phyloP scores from a whole-genome alignment of 2,113 vertebrate genomes.

The Hippocampus zosterae region DNA sequence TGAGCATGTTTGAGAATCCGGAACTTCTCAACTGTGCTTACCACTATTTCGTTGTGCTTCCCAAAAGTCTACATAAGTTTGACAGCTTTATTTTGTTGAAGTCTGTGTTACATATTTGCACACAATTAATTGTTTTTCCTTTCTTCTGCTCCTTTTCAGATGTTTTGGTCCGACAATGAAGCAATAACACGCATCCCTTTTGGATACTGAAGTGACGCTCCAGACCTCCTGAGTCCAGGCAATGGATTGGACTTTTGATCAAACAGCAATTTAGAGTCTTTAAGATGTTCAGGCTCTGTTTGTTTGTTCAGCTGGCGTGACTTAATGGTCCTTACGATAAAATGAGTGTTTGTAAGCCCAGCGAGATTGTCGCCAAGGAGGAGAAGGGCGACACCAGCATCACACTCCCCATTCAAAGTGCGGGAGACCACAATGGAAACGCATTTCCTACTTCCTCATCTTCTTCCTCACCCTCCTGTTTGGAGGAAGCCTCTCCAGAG shows the following conservation, averaged over 20 bases:
- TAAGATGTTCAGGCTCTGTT: background rate
- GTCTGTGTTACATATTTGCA: background rate
- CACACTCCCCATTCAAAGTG: conserved; percentile 43
- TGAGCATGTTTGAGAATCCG: too few relatives aligned
- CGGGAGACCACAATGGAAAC: conserved; percentile 49
- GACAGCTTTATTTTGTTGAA: background rate
- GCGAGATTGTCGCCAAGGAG: conserved; percentile 6
- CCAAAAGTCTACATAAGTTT: background rate
- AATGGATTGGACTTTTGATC: conserved; percentile 10
- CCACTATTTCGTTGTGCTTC: background rate
- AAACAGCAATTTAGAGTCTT: background rate
- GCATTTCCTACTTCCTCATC: conserved; percentile 50
- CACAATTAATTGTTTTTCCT: background rate
- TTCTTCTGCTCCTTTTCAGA: conserved; percentile 30
- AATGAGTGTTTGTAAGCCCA: conserved; percentile 45
- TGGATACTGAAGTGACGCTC: background rate
- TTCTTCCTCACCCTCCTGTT: conserved; percentile 39
- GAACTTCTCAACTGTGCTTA: background rate
- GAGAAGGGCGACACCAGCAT: conserved; percentile 23
- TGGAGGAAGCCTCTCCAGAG: conserved; percentile 55
- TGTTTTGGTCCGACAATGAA: conserved; percentile 1
- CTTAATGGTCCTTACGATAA: background rate
- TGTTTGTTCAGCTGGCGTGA: background rate
- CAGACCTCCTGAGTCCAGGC: background rate
- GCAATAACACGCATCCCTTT: background rate